A percentile compares a stretch with the other conserved stretches of the same genome.
Evolutionary conservation across 2,888 invertebrate genomes (phyloP).

Genomic region (Adelognathus sp.): DNA sequence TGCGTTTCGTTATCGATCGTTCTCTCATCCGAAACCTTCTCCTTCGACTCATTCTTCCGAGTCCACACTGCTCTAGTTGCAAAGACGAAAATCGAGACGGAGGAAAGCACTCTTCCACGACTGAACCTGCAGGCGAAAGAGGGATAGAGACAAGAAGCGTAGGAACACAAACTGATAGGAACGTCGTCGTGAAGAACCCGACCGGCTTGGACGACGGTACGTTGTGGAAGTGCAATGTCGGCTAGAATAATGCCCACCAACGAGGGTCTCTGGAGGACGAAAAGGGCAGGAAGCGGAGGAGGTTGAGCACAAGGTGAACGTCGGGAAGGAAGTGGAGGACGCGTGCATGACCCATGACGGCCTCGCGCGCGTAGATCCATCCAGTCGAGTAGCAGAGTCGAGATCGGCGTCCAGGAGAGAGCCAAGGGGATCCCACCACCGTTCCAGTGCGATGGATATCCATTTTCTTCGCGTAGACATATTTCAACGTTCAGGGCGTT

Average conservation of each 20-base stretch:
- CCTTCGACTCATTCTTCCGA: background rate
- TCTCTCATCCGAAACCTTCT: background rate
- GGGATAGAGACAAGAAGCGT: constrained; percentile 14
- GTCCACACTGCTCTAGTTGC: constrained; percentile 7
- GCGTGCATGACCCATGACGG: constrained; percentile 68
- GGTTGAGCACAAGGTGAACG: constrained; percentile 28
- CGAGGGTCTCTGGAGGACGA: constrained; percentile 41
- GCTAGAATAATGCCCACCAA: constrained; percentile 5
- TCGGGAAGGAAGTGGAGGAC: constrained; percentile 53
- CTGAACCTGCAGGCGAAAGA: constrained; percentile 25
- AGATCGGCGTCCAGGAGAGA: constrained; percentile 26
- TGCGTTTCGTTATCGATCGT: too few relatives aligned
- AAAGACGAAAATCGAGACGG: constrained; percentile 15
- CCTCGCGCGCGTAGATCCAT: constrained; percentile 59
- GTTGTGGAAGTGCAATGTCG: constrained; percentile 6
- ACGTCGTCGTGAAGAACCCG: constrained; percentile 45
- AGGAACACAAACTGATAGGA: constrained; percentile 43
- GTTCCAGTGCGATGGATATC: constrained; percentile 37
- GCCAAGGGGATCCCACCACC: constrained; percentile 12
- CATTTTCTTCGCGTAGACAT: constrained; percentile 34
- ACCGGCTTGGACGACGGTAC: constrained; percentile 24
- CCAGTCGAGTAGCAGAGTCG: constrained; percentile 26
- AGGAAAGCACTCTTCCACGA: constrained; percentile 44
- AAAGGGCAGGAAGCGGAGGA: constrained; percentile 43
- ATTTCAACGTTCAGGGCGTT: constrained; percentile 26